Base-by-base conservation (phyloP, 2,113 vertebrate genomes). In the Podarcis cretensis region DNA sequence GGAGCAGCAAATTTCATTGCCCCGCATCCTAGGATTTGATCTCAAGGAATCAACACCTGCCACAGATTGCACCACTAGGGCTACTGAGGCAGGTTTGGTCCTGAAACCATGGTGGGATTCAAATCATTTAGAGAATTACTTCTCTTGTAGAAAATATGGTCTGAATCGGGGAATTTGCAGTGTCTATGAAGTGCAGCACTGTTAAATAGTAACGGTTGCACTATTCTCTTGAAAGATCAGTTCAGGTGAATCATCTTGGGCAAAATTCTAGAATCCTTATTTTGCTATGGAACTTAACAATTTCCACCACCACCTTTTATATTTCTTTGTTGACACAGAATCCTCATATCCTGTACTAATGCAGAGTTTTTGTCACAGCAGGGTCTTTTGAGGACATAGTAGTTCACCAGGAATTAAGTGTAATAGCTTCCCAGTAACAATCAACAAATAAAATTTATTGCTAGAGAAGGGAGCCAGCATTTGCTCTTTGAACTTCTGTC, bases 401-500 rank as follows among this genome's bases (percentile, higher is more conserved):
- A 87, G 82, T 92, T 89, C 59, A 89, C 21, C 76, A 87, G 79
- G 69, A 85, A 85, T 43, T 86, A 90, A 87, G 2, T 69, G 85
- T 84, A 85, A 13, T 69, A 21, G 9, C 66, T 95, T 93, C 74
- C 27, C 54, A 87, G 68, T 81, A 89, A 92, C 43, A 23, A 81
- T 85, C 68, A 90, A 78, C 83, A 93, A 93, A 85, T 82, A 80
- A 85, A 88, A 75, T 6, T 76, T 80, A 68, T 23, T 68, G 48
- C 77, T 85, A 66, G 37, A 87, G 87, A 91, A 91, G 32, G 5
- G 91, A 91, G 59, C 10, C 40, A 57, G 1, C 25, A 63, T 87
- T 0, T 48, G 87, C 89, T 78, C 71, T 95, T 90, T 92, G 90
- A 86, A 91, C 37, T 82, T 83, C 27, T n/a, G 54, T 88, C 1